Evolutionary conservation across 2,113 vertebrate species (phyloP).

Genomic region (Himantopus leucocephalus): DNA sequence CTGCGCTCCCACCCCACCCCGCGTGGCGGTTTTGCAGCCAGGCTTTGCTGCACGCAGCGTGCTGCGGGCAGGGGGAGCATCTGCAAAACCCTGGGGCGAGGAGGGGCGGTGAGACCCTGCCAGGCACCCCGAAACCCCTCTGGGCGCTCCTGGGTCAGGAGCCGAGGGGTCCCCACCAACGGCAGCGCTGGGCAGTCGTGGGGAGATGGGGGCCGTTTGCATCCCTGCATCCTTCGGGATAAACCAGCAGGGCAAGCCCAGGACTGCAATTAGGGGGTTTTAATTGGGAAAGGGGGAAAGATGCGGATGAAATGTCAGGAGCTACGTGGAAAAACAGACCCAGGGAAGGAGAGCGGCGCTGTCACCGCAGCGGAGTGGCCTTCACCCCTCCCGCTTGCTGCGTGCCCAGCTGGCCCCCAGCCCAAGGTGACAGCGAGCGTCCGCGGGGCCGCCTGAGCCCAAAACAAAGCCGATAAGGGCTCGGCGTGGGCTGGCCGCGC

Average conservation of each 20-base stretch:
- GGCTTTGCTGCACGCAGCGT: not conserved
- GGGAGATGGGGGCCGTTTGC: accelerated
- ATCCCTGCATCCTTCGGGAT: not conserved
- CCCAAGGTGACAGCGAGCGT: not conserved
- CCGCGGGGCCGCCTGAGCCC: not conserved
- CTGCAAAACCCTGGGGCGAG: not conserved
- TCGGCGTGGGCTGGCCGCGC: not conserved
- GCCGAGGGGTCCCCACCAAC: not conserved
- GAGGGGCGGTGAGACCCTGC: not conserved
- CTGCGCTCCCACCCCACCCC: not conserved
- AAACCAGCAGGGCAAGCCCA: not conserved
- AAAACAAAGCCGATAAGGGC: not conserved
- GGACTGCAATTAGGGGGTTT: not conserved
- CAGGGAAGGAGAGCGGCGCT: not conserved
- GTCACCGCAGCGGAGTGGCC: not conserved
- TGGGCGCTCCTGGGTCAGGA: not conserved
- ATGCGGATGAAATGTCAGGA: not conserved
- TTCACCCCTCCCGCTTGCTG: not conserved
- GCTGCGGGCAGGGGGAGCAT: too few species aligned
- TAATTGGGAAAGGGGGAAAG: not conserved
- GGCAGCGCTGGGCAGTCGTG: not conserved
- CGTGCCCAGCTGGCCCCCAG: not conserved
- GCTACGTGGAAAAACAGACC: not conserved
- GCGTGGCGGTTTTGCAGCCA: not conserved
- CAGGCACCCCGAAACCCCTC: not conserved